phyloP scores from a whole-genome alignment of 2,888 invertebrate genomes.

The Pristionchus exspectatus region DNA sequence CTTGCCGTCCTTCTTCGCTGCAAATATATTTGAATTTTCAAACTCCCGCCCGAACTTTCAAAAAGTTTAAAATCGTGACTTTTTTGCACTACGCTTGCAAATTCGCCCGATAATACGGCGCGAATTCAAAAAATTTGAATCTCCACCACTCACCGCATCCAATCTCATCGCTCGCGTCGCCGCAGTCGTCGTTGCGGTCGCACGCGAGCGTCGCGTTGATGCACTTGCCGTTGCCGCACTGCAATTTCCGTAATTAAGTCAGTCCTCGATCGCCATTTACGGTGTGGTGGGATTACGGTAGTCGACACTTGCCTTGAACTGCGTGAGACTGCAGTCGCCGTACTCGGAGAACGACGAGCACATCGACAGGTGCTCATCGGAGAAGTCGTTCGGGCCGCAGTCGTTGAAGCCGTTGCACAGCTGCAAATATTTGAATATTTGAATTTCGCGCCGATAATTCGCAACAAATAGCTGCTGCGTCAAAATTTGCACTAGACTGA shows the following conservation, averaged over 20 bases:
- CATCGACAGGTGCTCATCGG: slow-evolving; percentile 80
- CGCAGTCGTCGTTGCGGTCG: slow-evolving; percentile 78
- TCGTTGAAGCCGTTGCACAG: slow-evolving; percentile 78
- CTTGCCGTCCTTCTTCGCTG: slow-evolving; percentile 71
- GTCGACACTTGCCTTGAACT: slow-evolving; percentile 70
- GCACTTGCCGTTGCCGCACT: slow-evolving; percentile 83
- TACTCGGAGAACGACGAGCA: slow-evolving; percentile 82
- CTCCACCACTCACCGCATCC: slow-evolving; percentile 90
- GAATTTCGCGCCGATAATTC: no score
- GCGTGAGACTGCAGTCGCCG: slow-evolving; percentile 75
- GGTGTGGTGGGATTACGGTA: neutral
- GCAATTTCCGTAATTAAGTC: slow-evolving; percentile 28
- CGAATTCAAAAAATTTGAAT: slow-evolving; percentile 41
- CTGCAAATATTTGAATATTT: slow-evolving; percentile 55
- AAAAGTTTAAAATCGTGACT: neutral
- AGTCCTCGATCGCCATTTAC: neutral
- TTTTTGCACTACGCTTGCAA: neutral
- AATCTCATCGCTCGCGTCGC: slow-evolving; percentile 89
- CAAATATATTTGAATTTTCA: slow-evolving; percentile 52
- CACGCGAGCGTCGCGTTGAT: slow-evolving; percentile 81
- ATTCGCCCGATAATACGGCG: neutral
- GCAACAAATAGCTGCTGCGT: neutral
- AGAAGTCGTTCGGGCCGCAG: slow-evolving; percentile 76
- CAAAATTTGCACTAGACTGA: neutral
- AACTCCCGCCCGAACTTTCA: slow-evolving; percentile 22